A percentile compares a stretch with the other conserved stretches of the same genome.
Evolutionary conservation across 1,140 invertebrate genomes (phyloP).

Genomic region (Ips typographus): DNA sequence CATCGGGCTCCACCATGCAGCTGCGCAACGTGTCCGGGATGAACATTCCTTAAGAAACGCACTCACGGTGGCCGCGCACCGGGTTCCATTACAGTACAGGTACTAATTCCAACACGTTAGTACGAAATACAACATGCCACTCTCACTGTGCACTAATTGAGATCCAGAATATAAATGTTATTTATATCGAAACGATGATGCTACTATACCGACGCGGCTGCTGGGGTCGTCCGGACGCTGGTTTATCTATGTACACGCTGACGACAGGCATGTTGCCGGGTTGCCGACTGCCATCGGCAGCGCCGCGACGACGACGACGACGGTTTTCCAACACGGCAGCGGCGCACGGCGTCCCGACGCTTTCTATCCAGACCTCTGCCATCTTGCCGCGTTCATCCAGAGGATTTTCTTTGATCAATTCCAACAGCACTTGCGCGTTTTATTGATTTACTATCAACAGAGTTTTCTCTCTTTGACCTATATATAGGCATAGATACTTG

Average conservation of each 20-base stretch:
- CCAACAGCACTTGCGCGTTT: too few species aligned
- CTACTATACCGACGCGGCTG: constrained; percentile 26
- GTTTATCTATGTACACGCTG: constrained; percentile 19
- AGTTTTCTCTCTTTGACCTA: too few species aligned
- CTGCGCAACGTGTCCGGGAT: constrained; percentile 76
- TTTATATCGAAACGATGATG: constrained; percentile 33
- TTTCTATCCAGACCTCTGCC: not conserved
- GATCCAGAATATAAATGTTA: constrained; percentile 22
- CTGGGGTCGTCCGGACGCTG: constrained; percentile 33
- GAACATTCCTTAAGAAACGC: constrained; percentile 66
- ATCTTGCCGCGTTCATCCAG: not conserved
- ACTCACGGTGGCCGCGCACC: constrained; percentile 42
- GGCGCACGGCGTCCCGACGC: constrained; percentile 27
- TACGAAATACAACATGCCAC: constrained; percentile 14
- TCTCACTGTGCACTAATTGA: constrained; percentile 19
- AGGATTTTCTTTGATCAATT: too few species aligned
- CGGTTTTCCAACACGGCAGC: constrained; percentile 10
- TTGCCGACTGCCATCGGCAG: constrained; percentile 29
- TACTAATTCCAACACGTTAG: constrained; percentile 9
- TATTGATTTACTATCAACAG: too few species aligned
- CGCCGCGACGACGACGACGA: constrained; percentile 3
- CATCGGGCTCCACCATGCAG: constrained; percentile 83
- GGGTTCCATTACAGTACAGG: constrained; percentile 44
- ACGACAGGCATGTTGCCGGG: constrained; percentile 24
- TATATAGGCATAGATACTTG: too few species aligned